phyloP scores from a whole-genome alignment of 2,888 invertebrate species.

The Neelides folsomi region DNA sequence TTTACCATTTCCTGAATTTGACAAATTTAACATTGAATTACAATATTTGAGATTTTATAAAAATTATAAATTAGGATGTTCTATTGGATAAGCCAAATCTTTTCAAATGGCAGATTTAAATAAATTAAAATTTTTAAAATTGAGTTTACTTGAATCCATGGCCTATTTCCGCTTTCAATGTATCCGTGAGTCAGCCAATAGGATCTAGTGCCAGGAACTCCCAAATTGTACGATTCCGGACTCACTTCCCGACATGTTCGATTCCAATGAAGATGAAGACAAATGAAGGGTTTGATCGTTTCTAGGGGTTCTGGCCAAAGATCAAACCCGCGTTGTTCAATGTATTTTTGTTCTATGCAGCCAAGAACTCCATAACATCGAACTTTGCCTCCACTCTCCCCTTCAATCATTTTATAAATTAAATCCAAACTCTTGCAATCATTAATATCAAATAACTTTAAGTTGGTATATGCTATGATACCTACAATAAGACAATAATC shows the following conservation, averaged over 20 bases:
- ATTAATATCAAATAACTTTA: too few relatives aligned
- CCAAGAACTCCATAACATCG: conserved; percentile 23
- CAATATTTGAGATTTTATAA: background rate
- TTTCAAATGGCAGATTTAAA: background rate
- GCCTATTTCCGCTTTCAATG: conserved; percentile 63
- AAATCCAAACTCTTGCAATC: too few relatives aligned
- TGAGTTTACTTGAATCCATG: conserved; percentile 56
- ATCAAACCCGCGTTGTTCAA: conserved; percentile 20
- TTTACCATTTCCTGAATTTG: conserved; percentile 50
- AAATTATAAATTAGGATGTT: background rate
- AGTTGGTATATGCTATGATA: too few relatives aligned
- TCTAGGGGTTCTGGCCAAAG: conserved; percentile 47
- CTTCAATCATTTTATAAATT: too few relatives aligned
- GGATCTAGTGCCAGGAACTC: conserved; percentile 49
- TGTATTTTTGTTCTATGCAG: conserved; percentile 20
- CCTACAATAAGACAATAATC: too few relatives aligned
- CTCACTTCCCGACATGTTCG: conserved; percentile 6
- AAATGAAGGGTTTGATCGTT: conserved; percentile 52
- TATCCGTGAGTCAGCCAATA: conserved; percentile 70
- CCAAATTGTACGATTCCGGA: background rate
- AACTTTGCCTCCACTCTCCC: background rate
- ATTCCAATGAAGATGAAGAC: conserved; percentile 13
- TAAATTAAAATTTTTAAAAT: conserved; percentile 1
- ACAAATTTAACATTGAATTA: background rate
- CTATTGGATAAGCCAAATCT: background rate